These are phyloP conservation scores for Neotoma lepida DNA, from an alignment of 2,113 vertebrate species.

Conservation along the genomic window DNA sequence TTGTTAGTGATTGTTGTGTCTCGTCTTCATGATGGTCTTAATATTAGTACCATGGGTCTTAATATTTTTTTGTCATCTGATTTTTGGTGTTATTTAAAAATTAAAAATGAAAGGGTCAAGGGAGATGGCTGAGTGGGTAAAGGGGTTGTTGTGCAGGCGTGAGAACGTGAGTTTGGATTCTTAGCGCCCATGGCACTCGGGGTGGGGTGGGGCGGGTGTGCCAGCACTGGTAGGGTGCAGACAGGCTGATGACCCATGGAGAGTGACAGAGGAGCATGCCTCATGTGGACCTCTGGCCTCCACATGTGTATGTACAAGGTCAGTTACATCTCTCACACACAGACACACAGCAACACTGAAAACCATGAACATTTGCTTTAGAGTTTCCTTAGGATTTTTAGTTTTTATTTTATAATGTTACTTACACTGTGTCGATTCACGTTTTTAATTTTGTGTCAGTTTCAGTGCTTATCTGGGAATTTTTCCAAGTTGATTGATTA, in stretches of 20 bases:
- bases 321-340: background rate
- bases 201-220: too few relatives aligned
- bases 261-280: background rate
- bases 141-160: background rate
- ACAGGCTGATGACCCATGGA: background rate
- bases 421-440: background rate
- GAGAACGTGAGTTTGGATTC: background rate
- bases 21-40: background rate
- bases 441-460: background rate
- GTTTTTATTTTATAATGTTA: background rate
- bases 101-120: background rate
- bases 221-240: background rate
- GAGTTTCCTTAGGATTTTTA: background rate
- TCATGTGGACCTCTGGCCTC: background rate
- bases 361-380: background rate
- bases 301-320: background rate
- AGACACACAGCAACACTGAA: background rate
- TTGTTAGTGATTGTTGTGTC: background rate
- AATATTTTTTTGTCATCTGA: background rate
- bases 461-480: background rate
- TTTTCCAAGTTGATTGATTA: background rate
- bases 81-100: background rate
- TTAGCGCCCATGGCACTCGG: too few relatives aligned
- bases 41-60: background rate
- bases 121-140: background rate